Base-by-base conservation (phyloP, 2,888 invertebrate species). In the Drosophila dives region DNA sequence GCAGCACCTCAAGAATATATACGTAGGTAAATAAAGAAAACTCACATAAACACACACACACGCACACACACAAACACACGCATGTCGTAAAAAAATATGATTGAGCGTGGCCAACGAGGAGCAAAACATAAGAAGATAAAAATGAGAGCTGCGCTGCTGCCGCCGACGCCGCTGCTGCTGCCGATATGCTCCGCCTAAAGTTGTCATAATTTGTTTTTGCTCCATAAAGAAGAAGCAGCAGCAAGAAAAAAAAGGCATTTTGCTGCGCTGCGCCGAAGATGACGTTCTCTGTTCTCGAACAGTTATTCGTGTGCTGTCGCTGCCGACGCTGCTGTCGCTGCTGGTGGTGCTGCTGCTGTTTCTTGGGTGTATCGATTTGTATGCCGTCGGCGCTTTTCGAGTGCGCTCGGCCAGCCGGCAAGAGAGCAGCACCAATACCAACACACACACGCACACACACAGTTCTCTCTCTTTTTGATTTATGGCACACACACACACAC, bases 101-200 rank as follows among this genome's bases (percentile, higher is more conserved):
- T 86, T 87, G 79, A 86, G 74, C 67, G 68, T 34, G 70, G 86
- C 69, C 54, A 77, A 83, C 67, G 70, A 69, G 71, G 42, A 66
- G 73, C 40, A 64, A 64, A 55, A 54, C 40, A 66, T 59, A 64
- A 75, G 64, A 65, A 63, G 60, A 65, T n/a, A 66, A 59, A 59
- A 73, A 60, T 50, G 58, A 73, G 58, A 67, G 68, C 67, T 66
- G 64, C 78, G 72, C 70, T 63, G 86, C 68, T 60, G 56, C 48
- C 68, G 34, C 11, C 54, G 29, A 65, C 69, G 64, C 60, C 58
- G 20, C 67, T n/a, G 54, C 10, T 34, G 50, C 50, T 49, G 63
- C 32, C 64, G 64, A 77, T 90, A 90, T 90, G 93, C 93, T 91
- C 93, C 93, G 93, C 93, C 93, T 93, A 92, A 92, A 89, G 91